Evolutionary conservation across 2,113 vertebrate species (phyloP), one percentile per base, ranked within the genome.

Genomic region (Chaetorhynchus papuensis): DNA sequence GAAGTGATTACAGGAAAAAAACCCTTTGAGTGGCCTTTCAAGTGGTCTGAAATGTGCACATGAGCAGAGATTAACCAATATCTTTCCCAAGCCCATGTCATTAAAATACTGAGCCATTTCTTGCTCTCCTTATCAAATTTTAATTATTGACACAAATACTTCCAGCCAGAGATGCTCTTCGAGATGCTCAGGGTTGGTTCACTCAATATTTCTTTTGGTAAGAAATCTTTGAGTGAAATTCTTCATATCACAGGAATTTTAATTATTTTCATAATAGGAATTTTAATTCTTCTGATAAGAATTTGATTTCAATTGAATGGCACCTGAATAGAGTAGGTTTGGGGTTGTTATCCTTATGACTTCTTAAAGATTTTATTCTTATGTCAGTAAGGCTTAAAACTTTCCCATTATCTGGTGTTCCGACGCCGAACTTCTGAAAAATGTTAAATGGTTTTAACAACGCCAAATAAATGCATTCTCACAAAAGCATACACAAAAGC

Each of bases 391-490:
- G 44, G 75, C 44, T 94, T 77, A 88, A 93, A 96, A 89, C 68
- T 96, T 86, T 66, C 47, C 72, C 74, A 95, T 94, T 91, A 94
- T 64, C 54, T 83, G 47, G 6, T 65, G 27, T 66, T 93, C 37
- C 3, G 5, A 57, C 59, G 86, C 20, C 22, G 59, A 82, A 91
- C 64, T 94, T 89, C 37, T 75, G 28, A 49, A 91, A 96, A 96
- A 81, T 24, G 45, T 86, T 86, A 76, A 92, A 79, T 56, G 18
- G 70, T 69, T 92, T 33, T 56, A 95, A 86, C 49, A 88, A 80
- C 60, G 23, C 47, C 79, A 90, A 91, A 92, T 68, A 92, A 95
- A 89, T 75, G 72, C 54, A 90, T 87, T 59, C 41, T 84, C 42
- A 80, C 12, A 45, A 91, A 94, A 85, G 54, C 44, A 64, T 15